phyloP scores from a whole-genome alignment of 2,113 vertebrate species.

The Mixornis gularis region DNA sequence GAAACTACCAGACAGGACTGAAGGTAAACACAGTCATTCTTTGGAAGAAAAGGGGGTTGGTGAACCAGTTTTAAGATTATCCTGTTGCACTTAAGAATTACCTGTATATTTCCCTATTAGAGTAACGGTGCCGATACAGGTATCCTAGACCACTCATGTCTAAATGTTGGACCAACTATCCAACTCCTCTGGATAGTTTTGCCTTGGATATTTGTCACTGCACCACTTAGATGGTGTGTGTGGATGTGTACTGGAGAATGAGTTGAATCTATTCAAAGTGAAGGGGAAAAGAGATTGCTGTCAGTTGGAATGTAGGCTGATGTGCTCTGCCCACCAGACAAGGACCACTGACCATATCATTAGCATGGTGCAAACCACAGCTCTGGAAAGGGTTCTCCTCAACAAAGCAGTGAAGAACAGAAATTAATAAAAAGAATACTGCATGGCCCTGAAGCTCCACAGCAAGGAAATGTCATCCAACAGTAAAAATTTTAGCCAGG shows the following conservation, averaged over 20 bases:
- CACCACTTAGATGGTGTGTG: neutral
- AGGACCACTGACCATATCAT: no score
- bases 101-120: neutral
- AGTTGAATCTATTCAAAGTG: neutral
- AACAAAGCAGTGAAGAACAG: neutral
- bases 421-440: neutral
- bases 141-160: neutral
- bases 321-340: neutral
- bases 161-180: neutral
- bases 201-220: neutral
- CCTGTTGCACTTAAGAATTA: neutral
- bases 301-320: neutral
- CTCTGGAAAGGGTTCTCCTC: neutral
- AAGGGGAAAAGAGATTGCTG: neutral
- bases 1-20: conserved; percentile 74
- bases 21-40: conserved; percentile 64
- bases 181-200: neutral
- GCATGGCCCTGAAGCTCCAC: neutral
- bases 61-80: neutral
- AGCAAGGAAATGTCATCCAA: neutral
- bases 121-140: neutral
- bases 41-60: neutral
- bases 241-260: neutral
- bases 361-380: neutral
- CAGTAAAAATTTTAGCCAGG: neutral